These are phyloP conservation scores for Villa cingulata DNA, from an alignment of 2,888 invertebrate genomes.

Conservation along the genomic window DNA sequence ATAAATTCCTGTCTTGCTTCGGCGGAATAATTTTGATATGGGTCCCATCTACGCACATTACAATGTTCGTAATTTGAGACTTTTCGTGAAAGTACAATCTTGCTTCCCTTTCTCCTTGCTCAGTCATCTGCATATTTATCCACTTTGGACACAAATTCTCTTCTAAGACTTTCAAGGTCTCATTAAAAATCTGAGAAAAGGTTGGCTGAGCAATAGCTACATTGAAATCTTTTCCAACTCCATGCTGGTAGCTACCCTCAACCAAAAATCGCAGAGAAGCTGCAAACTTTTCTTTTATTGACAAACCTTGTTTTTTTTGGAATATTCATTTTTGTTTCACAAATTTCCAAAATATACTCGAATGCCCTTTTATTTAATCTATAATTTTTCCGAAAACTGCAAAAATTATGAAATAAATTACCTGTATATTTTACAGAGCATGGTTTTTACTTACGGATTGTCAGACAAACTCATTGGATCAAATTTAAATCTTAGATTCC, in stretches of 20 bases:
- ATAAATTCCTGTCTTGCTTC: constrained; percentile 6
- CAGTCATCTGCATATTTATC: constrained; percentile 4
- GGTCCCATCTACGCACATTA: constrained; percentile 11
- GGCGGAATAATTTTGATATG: constrained; percentile 10
- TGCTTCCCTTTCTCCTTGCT: constrained; percentile 5
- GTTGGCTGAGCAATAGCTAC: constrained; percentile 10
- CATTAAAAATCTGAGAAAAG: constrained; percentile 1
- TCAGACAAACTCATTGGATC: too few relatives aligned
- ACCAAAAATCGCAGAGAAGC: constrained; percentile 1
- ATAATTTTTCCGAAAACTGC: too few relatives aligned
- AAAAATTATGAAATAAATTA: too few relatives aligned
- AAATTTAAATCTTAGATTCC: too few relatives aligned
- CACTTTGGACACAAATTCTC: constrained; percentile 3
- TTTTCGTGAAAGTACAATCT: constrained; percentile 7
- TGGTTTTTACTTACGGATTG: too few relatives aligned
- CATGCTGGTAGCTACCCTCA: constrained; percentile 9
- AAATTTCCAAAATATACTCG: too few relatives aligned
- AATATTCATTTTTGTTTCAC: too few relatives aligned
- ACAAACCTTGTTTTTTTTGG: too few relatives aligned
- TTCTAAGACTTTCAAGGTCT: background rate
- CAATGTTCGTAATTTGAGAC: constrained; percentile 9
- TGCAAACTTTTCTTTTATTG: too few relatives aligned
- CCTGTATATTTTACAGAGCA: too few relatives aligned
- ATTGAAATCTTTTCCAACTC: constrained; percentile 6
- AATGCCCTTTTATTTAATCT: too few relatives aligned